phyloP scores from a whole-genome alignment of 2,113 vertebrate genomes.

The Phylloscopus trochiloides region DNA sequence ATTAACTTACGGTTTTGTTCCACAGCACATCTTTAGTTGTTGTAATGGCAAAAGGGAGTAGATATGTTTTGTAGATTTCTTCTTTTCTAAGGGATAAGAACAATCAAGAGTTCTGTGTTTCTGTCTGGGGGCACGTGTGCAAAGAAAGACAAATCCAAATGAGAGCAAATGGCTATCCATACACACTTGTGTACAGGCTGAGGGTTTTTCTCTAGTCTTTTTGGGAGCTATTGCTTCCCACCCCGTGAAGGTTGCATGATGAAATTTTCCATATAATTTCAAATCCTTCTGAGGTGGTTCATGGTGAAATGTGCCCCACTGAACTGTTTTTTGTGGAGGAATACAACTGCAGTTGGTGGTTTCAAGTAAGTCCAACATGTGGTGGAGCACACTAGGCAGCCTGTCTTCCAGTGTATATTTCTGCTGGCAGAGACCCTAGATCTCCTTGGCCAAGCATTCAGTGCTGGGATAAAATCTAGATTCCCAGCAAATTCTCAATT shows the following conservation, averaged over 20 bases:
- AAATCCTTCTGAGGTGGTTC: neutral
- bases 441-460: conserved; percentile 25
- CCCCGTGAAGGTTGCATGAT: neutral
- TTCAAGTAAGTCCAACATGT: conserved; percentile 35
- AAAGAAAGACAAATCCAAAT: neutral
- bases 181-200: neutral
- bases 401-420: conserved; percentile 36
- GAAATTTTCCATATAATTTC: neutral
- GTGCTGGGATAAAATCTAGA: neutral
- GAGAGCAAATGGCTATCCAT: neutral
- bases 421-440: conserved; percentile 38
- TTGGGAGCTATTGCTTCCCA: neutral
- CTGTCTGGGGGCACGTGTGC: neutral
- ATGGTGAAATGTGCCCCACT: neutral
- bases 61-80: neutral
- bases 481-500: conserved; percentile 60
- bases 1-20: neutral
- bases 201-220: neutral
- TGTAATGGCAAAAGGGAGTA: neutral
- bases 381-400: neutral
- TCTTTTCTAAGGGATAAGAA: neutral
- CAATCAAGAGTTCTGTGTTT: neutral
- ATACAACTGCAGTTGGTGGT: neutral
- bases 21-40: neutral
- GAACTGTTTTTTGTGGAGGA: neutral